A percentile compares a stretch with the other conserved stretches of the same genome.
These are phyloP conservation scores for Seriola quinqueradiata DNA, from an alignment of 2,113 vertebrate species.

Conservation along the genomic window DNA sequence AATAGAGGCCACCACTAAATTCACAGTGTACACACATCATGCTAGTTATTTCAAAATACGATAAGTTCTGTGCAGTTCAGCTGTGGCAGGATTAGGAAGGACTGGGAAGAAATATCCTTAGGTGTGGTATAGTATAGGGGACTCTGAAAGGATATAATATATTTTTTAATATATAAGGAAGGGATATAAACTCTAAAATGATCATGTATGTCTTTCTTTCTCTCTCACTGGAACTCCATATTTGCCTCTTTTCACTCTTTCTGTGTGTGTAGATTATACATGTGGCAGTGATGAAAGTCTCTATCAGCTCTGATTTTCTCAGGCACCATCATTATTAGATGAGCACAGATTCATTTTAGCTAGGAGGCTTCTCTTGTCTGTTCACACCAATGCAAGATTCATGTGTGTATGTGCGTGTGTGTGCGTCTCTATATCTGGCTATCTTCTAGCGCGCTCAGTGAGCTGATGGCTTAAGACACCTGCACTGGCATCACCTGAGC, in stretches of 20 bases:
- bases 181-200: too few species aligned
- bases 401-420: slow-evolving; percentile 24
- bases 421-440: slow-evolving; percentile 58
- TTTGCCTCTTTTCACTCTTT: slow-evolving; percentile 13
- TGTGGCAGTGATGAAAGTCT: slow-evolving; percentile 62
- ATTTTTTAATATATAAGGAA: too few species aligned
- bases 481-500: slow-evolving; percentile 68
- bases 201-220: neutral
- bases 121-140: too few species aligned
- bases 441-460: slow-evolving; percentile 41
- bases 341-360: slow-evolving; percentile 67
- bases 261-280: slow-evolving; percentile 47
- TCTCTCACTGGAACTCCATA: neutral
- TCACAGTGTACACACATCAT: neutral
- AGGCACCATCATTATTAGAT: slow-evolving; percentile 76
- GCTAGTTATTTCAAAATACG: too few species aligned
- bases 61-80: neutral
- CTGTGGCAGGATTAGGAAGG: too few species aligned
- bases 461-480: slow-evolving; percentile 70
- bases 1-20: too few species aligned
- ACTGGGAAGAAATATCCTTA: too few species aligned
- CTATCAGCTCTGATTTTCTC: slow-evolving; percentile 64
- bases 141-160: too few species aligned
- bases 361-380: slow-evolving; percentile 64
- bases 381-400: slow-evolving; percentile 75